A percentile compares a stretch with the other conserved stretches of the same genome.
Conservation (phyloP, 2,797 vertebrate species). For the Microctenopoma lineatum region DNA sequence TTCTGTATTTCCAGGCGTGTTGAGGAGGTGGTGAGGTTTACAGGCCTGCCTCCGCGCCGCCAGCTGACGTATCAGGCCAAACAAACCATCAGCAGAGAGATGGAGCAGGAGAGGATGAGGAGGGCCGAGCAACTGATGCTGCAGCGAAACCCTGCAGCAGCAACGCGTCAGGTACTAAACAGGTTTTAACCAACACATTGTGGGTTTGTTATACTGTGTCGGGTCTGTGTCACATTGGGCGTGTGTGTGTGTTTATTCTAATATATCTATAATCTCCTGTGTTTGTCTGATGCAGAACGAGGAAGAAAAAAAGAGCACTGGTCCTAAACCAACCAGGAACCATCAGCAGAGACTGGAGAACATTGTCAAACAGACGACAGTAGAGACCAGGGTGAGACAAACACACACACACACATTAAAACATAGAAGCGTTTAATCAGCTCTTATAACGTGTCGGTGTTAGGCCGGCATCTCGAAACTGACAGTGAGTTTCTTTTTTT, state of each 20-base stretch:
- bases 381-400: slow-evolving; percentile 86
- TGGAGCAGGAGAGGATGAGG: slow-evolving; percentile 95
- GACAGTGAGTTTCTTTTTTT: too few relatives aligned
- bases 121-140: slow-evolving; percentile 85
- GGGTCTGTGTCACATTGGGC: not conserved
- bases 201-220: not conserved
- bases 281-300: slow-evolving; percentile 48
- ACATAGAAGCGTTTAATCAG: too few relatives aligned
- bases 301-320: slow-evolving; percentile 44
- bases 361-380: slow-evolving; percentile 81
- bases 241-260: slow-evolving; percentile 8
- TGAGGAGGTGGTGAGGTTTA: slow-evolving; percentile 90
- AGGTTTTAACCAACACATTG: too few relatives aligned
- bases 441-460: too few relatives aligned
- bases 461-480: too few relatives aligned
- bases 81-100: slow-evolving; percentile 93
- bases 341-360: slow-evolving; percentile 90
- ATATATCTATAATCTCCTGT: slow-evolving; percentile 23
- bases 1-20: slow-evolving; percentile 82
- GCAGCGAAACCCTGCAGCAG: slow-evolving; percentile 71
- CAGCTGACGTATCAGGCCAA: slow-evolving; percentile 95
- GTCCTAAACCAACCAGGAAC: slow-evolving; percentile 69
- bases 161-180: slow-evolving; percentile 55
- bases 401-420: not conserved
- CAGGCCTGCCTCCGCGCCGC: slow-evolving; percentile 86